Conservation (phyloP, 1,140 invertebrate species). For the Ericerus pela region DNA sequence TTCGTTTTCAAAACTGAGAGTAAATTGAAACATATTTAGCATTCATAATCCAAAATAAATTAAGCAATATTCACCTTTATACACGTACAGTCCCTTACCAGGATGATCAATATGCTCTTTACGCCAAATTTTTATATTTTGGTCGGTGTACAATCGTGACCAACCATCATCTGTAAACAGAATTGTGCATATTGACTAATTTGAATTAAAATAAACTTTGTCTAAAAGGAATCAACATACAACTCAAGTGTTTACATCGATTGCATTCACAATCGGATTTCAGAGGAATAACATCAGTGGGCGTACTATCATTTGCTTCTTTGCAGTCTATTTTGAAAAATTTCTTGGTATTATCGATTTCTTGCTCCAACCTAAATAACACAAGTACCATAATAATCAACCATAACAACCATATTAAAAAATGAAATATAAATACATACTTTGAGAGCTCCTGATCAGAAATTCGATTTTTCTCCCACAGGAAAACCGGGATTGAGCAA, state of each 20-base stretch:
- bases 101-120: conserved; percentile 41
- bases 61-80: conserved; percentile 43
- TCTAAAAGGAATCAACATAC: conserved; percentile 2
- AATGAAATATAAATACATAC: background rate
- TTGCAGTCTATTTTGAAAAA: background rate
- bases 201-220: background rate
- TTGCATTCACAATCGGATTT: conserved; percentile 2
- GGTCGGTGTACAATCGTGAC: conserved; percentile 60
- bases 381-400: background rate
- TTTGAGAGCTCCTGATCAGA: background rate
- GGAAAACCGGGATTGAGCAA: conserved; percentile 26
- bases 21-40: conserved; percentile 2
- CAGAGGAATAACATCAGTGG: background rate
- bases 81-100: conserved; percentile 50
- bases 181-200: background rate
- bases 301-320: background rate
- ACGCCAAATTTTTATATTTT: conserved; percentile 68
- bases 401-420: background rate
- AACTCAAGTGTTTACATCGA: conserved; percentile 15
- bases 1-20: background rate
- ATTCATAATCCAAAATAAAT: background rate
- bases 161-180: conserved; percentile 39
- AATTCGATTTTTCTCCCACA: conserved; percentile 8
- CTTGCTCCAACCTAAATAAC: background rate
- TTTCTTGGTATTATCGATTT: background rate